These are phyloP conservation scores for Eristalis arbustorum DNA, from an alignment of 2,888 invertebrate genomes.

Conservation along the genomic window DNA sequence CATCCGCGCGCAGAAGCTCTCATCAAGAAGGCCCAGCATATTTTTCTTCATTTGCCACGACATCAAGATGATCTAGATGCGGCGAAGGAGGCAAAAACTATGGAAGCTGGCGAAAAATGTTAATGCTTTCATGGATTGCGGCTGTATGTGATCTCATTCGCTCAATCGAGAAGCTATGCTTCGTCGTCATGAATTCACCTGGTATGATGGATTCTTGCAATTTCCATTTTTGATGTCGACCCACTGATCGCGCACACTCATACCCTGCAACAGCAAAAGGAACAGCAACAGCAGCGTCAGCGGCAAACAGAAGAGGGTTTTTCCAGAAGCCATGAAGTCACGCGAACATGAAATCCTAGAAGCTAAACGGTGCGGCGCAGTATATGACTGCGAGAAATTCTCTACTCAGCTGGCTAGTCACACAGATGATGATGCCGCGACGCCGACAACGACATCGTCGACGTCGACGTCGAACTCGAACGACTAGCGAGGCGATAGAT, in stretches of 20 bases:
- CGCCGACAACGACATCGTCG: slow-evolving; percentile 10
- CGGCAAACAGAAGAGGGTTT: slow-evolving; percentile 10
- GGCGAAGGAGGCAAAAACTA: slow-evolving; percentile 19
- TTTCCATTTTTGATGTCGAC: slow-evolving; percentile 60
- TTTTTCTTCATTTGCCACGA: slow-evolving; percentile 58
- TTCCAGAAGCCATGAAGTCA: slow-evolving; percentile 70
- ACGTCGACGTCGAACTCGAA: background rate
- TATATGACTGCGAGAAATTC: slow-evolving; percentile 48
- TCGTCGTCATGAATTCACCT: slow-evolving; percentile 63
- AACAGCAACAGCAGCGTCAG: background rate
- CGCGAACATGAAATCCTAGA: slow-evolving; percentile 69
- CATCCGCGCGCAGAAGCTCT: slow-evolving; percentile 59
- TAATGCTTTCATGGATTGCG: background rate
- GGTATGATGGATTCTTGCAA: slow-evolving; percentile 65
- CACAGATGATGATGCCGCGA: slow-evolving; percentile 18
- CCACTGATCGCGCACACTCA: slow-evolving; percentile 54
- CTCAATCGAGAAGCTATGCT: slow-evolving; percentile 46
- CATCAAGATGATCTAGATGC: slow-evolving; percentile 62
- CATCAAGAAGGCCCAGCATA: slow-evolving; percentile 43
- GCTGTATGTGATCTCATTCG: slow-evolving; percentile 33
- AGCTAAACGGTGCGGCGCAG: slow-evolving; percentile 59
- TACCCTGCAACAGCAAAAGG: slow-evolving; percentile 36
- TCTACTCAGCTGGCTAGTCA: slow-evolving; percentile 9
- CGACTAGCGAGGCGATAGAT: slow-evolving; percentile 12
- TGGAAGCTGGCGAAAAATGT: slow-evolving; percentile 14